Evolutionary conservation across 2,113 vertebrate genomes (phyloP).

Genomic region (Echinops telfairi): DNA sequence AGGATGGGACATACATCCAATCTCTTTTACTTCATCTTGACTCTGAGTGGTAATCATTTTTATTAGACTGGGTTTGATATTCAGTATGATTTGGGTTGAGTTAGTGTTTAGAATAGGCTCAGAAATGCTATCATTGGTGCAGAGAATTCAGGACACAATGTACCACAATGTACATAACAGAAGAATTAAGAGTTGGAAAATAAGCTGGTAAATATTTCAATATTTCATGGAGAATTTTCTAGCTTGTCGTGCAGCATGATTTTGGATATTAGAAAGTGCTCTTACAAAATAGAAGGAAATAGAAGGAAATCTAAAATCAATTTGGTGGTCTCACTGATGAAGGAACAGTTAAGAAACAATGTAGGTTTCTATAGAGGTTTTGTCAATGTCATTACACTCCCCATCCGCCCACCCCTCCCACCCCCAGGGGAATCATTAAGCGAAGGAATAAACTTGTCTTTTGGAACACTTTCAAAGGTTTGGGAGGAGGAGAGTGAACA

Average conservation of each 20-base stretch:
- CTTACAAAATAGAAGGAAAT: constrained; percentile 24
- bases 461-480: background rate
- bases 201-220: constrained; percentile 16
- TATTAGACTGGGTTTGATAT: background rate
- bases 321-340: background rate
- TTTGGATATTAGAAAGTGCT: background rate
- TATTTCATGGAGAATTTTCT: constrained; percentile 18
- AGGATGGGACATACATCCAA: background rate
- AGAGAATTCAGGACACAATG: background rate
- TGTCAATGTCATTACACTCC: background rate
- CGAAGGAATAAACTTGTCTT: background rate
- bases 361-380: background rate
- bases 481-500: background rate
- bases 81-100: background rate
- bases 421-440: background rate
- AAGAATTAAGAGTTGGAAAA: constrained; percentile 17
- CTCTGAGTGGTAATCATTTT: background rate
- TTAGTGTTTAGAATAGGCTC: background rate
- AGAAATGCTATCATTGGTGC: background rate
- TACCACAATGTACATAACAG: background rate
- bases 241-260: background rate
- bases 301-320: background rate
- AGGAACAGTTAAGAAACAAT: background rate
- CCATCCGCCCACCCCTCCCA: too few relatives aligned
- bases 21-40: background rate